Percentiles rank a stretch among this genome's conserved stretches.
Evolutionary conservation across 2,888 invertebrate genomes (phyloP).

Genomic region (Erpobdella octoculata): DNA sequence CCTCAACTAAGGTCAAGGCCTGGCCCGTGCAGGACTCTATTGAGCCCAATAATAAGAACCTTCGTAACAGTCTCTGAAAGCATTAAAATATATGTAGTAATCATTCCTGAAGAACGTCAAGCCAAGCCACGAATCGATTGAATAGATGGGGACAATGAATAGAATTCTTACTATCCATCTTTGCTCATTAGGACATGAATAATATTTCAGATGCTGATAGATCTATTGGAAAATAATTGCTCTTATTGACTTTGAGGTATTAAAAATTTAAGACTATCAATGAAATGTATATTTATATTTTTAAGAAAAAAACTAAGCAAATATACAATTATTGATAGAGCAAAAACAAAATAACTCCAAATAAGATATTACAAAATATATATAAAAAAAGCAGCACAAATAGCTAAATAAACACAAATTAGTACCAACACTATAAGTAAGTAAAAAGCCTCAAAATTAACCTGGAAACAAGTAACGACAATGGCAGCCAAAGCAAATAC

Average conservation of each 20-base stretch:
- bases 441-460: too few species aligned
- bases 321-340: neutral
- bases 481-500: slow-evolving; percentile 68
- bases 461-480: slow-evolving; percentile 33
- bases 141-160: slow-evolving; percentile 98
- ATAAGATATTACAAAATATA: too few species aligned
- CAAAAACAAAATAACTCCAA: slow-evolving; percentile 31
- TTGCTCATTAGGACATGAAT: slow-evolving; percentile 96
- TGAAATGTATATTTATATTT: too few species aligned
- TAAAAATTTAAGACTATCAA: neutral
- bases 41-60: too few species aligned
- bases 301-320: neutral
- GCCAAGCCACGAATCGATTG: slow-evolving; percentile 95
- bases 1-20: too few species aligned
- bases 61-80: slow-evolving; percentile 98
- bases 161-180: slow-evolving; percentile 97
- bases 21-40: too few species aligned
- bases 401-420: too few species aligned
- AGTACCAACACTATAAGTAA: too few species aligned
- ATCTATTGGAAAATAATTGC: slow-evolving; percentile 61
- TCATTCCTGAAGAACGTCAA: slow-evolving; percentile 93
- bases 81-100: slow-evolving; percentile 97
- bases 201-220: slow-evolving; percentile 94
- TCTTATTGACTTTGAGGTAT: neutral
- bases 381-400: too few species aligned